phyloP scores from a whole-genome alignment of 2,113 vertebrate species.

The Ancistrus triradiatus region DNA sequence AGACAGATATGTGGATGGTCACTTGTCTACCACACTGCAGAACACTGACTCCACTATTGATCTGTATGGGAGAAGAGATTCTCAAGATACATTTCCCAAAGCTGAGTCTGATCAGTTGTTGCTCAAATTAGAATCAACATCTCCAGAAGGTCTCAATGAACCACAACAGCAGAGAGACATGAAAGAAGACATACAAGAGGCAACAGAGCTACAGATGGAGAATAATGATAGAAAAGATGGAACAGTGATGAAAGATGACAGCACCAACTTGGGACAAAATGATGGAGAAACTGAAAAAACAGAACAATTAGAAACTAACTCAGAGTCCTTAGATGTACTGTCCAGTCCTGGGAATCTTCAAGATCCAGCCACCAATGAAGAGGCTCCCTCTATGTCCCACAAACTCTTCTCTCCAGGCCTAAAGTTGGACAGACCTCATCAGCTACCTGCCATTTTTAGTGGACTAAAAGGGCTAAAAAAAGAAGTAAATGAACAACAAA shows the following conservation, averaged over 20 bases:
- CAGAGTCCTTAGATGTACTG: background rate
- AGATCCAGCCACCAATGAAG: conserved; percentile 3
- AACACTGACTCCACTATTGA: background rate
- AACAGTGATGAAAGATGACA: background rate
- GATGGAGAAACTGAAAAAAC: background rate
- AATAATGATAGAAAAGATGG: background rate
- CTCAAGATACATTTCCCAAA: background rate
- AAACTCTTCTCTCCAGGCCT: conserved; percentile 48
- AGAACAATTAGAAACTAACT: conserved; percentile 1
- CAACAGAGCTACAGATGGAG: background rate
- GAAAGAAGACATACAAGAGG: background rate
- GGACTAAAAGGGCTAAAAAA: conserved; percentile 82
- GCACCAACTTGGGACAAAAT: background rate
- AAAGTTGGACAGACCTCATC: conserved; percentile 70
- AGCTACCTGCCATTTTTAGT: conserved; percentile 81
- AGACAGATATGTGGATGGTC: too few species aligned
- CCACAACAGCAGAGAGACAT: background rate
- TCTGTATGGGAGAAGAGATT: background rate
- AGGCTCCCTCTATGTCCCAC: too few species aligned
- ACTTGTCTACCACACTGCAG: background rate
- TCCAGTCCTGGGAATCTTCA: background rate
- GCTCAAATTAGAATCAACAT: background rate
- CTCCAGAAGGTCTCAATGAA: background rate
- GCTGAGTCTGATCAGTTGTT: background rate
- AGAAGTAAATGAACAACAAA: conserved; percentile 63